Conservation (phyloP, 2,113 vertebrate species). For the Stictonetta naevosa region DNA sequence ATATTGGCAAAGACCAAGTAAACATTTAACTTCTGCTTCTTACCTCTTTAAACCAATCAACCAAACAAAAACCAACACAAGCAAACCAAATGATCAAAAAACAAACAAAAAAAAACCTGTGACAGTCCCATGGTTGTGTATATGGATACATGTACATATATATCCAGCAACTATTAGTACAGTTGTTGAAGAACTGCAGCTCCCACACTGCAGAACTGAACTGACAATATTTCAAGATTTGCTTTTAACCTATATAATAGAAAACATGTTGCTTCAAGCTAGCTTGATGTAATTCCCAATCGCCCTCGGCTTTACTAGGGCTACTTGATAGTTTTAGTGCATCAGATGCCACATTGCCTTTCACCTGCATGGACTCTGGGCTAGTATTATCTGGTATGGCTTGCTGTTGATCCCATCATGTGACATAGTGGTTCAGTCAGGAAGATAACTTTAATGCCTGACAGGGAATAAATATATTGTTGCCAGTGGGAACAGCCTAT, state of each 20-base stretch:
- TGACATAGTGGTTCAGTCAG: not conserved
- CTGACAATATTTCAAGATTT: not conserved
- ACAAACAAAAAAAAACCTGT: not conserved
- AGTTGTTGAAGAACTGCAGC: not conserved
- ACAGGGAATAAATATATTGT: not conserved
- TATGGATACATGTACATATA: no score
- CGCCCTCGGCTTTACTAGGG: not conserved
- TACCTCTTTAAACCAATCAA: no score
- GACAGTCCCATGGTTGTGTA: not conserved
- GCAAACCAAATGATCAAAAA: no score
- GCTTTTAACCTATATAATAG: not conserved
- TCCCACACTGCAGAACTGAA: not conserved
- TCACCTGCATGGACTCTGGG: not conserved
- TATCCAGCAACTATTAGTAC: not conserved
- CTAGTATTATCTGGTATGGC: not conserved
- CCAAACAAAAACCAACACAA: not conserved
- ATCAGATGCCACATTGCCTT: not conserved
- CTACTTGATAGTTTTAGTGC: not conserved
- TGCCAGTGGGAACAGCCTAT: not conserved
- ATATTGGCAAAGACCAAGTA: not conserved
- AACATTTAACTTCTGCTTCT: not conserved
- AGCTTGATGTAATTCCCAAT: not conserved
- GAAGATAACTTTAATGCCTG: not conserved
- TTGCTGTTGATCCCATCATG: not conserved
- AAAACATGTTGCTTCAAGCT: not conserved